A percentile compares a stretch with the other conserved stretches of the same genome.
Conservation (phyloP, 1,140 invertebrate species). For the Drosophila subobscura region DNA sequence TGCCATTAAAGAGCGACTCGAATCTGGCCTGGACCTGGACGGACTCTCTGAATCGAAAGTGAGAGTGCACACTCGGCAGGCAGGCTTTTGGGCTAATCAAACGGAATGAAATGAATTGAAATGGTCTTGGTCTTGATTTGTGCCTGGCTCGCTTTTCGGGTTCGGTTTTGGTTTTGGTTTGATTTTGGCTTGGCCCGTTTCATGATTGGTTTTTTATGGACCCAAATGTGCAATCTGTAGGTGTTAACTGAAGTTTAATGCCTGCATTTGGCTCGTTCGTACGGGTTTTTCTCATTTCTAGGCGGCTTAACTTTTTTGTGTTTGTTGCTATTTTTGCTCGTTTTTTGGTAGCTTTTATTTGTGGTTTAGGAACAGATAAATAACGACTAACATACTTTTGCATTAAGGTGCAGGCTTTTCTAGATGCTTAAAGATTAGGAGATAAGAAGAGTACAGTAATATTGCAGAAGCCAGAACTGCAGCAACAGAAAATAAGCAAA, state of each 20-base stretch:
- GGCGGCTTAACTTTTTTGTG: background rate
- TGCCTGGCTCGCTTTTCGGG: background rate
- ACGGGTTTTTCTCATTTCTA: conserved; percentile 14
- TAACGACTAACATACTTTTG: too few relatives aligned
- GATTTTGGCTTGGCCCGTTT: conserved; percentile 10
- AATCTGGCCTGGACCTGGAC: too few relatives aligned
- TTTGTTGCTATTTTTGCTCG: conserved; percentile 1
- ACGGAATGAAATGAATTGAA: conserved; percentile 17
- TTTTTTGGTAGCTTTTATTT: background rate
- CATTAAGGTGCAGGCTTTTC: too few relatives aligned
- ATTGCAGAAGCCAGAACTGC: too few relatives aligned
- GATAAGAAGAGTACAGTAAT: too few relatives aligned
- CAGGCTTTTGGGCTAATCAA: background rate
- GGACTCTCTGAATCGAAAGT: conserved; percentile 32
- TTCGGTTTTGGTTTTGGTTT: conserved; percentile 31
- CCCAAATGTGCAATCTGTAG: conserved; percentile 47
- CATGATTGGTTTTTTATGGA: conserved; percentile 44
- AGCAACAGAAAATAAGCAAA: too few relatives aligned
- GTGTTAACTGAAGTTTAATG: conserved; percentile 46
- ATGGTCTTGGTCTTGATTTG: conserved; percentile 16
- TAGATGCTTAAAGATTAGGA: too few relatives aligned
- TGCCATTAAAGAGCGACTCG: conserved; percentile 36
- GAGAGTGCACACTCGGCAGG: conserved; percentile 29
- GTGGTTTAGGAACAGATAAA: too few relatives aligned
- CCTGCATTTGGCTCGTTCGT: conserved; percentile 1